These are phyloP conservation scores for Xiphorhynchus erythropygius DNA, from an alignment of 2,797 vertebrate species.

Conservation along the genomic window DNA sequence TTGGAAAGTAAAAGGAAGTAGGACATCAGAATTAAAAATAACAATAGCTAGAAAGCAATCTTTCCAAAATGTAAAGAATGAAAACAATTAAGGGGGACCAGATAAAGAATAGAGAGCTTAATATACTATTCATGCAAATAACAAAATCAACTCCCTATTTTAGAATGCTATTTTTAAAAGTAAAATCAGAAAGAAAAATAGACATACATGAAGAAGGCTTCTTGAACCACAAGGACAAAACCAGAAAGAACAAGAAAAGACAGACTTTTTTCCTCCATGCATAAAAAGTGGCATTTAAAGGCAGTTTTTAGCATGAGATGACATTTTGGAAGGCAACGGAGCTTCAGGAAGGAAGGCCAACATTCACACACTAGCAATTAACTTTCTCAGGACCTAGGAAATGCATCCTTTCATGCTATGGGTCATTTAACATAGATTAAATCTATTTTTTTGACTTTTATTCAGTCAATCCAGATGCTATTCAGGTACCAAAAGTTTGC, in stretches of 20 bases:
- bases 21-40: constrained; percentile 53
- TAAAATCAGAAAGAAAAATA: constrained; percentile 21
- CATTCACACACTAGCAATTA: background rate
- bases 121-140: background rate
- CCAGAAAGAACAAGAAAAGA: background rate
- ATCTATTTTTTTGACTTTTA: background rate
- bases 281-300: background rate
- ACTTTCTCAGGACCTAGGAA: background rate
- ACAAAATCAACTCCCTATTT: background rate
- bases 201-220: background rate
- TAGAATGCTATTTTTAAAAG: background rate
- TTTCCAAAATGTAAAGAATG: constrained; percentile 37
- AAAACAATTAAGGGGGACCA: constrained; percentile 36
- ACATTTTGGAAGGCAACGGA: background rate
- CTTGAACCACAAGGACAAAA: background rate
- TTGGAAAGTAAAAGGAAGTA: constrained; percentile 53
- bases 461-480: background rate
- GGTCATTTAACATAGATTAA: background rate
- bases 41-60: constrained; percentile 37
- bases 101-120: background rate
- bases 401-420: background rate
- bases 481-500: background rate
- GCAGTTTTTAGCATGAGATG: background rate
- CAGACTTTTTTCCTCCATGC: background rate
- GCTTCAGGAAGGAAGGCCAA: background rate